Evolutionary conservation across 2,113 vertebrate genomes (phyloP), one percentile per base, ranked within the genome.

Genomic region (Otis tarda): DNA sequence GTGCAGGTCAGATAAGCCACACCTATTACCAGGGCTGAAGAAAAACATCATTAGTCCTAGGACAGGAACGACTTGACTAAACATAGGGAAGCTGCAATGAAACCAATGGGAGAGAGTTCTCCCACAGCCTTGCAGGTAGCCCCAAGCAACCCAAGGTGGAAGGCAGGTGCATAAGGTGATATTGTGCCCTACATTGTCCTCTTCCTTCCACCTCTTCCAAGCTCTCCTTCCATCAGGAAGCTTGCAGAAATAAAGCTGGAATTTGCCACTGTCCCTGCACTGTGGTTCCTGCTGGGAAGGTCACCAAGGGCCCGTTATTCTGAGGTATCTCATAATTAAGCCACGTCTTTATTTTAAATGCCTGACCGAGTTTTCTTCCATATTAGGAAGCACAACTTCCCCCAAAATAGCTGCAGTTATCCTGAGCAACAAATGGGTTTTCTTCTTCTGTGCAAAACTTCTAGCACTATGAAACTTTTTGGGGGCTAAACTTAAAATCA

Each of bases 351-450:
- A 60, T 92, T 95, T 78, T 82, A 76, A 95, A 89, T 91, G 84
- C 78, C 49, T 76, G 60, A 50, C 2, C 7, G 73, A 94, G 59
- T 65, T 95, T 95, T 91, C 57, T 91, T 95, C 96, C 87, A 57
- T 91, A 94, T 89, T 87, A 95, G 91, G 94, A 95, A 93, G 71
- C 20, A 25, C 39, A 88, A 57, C 31, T 87, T 12, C 89, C 74
- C 60, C 53, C 31, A 50, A 4, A 84, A 95, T 9, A 89, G 60
- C 77, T 37, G 1, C 2, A 1, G 43, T 84, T 78, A 39, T 71
- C 60, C 69, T 7, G 45, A 78, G 80, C 50, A 71, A 78, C 6
- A 4, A 86, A 33, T 27, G 55, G 35, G 13, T 63, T 93, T 94
- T 88, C 25, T 18, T 76, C 67, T 53, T 70, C 65, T 2, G 0